Evolutionary conservation across 2,888 invertebrate genomes (phyloP).

Genomic region (Cataglyphis livida): DNA sequence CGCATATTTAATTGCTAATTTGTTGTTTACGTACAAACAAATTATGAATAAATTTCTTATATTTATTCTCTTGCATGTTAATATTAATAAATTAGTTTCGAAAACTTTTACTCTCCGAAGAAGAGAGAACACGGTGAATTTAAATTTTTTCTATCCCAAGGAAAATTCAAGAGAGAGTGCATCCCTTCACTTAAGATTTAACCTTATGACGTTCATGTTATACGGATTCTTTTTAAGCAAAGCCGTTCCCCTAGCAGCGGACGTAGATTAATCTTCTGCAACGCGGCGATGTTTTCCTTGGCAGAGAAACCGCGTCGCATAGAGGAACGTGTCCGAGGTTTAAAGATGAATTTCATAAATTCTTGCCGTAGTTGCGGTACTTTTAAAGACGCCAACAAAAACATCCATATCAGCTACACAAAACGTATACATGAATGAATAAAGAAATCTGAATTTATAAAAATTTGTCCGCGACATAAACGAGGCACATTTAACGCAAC

Average conservation of each 20-base stretch:
- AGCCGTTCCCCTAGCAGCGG: slow-evolving; percentile 39
- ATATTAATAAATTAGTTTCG: not conserved
- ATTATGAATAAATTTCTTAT: not conserved
- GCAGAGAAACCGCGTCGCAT: slow-evolving; percentile 35
- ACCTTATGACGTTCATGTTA: slow-evolving; percentile 2
- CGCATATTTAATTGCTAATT: not conserved
- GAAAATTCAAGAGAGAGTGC: slow-evolving; percentile 20
- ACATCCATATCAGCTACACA: slow-evolving; percentile 29
- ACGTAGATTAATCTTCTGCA: slow-evolving; percentile 66
- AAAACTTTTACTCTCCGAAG: not conserved
- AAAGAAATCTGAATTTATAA: not conserved
- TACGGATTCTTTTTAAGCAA: slow-evolving; percentile 32
- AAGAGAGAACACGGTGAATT: not conserved
- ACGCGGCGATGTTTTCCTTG: slow-evolving; percentile 68
- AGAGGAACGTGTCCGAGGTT: slow-evolving; percentile 31
- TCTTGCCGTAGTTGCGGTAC: slow-evolving; percentile 62
- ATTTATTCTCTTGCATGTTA: not conserved
- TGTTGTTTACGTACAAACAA: not conserved
- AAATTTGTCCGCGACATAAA: not conserved
- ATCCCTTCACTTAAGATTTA: not conserved
- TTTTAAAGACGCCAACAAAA: slow-evolving; percentile 63
- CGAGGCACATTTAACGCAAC: not conserved
- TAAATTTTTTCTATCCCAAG: not conserved
- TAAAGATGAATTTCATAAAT: slow-evolving; percentile 74
- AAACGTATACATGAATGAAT: not conserved